Conservation (phyloP, 1,140 invertebrate genomes). For the Procambarus clarkii region DNA sequence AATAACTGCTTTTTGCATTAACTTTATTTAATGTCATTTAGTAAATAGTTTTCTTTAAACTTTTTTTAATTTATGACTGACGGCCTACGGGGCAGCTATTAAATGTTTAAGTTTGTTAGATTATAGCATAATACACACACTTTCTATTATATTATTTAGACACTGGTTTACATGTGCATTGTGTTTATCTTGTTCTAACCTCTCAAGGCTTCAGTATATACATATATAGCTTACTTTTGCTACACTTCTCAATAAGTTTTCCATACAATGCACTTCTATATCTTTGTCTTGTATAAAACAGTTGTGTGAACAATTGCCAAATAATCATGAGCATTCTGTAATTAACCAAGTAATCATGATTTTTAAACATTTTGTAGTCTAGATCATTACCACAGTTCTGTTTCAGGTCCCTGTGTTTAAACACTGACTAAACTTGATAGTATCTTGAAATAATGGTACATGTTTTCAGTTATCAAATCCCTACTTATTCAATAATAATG, state of each 20-base stretch:
- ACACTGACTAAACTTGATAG: background rate
- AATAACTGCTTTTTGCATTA: background rate
- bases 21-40: background rate
- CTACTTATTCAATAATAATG: background rate
- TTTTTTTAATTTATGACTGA: slow-evolving; percentile 41
- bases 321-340: slow-evolving; percentile 66
- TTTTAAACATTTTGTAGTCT: slow-evolving; percentile 20
- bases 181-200: background rate
- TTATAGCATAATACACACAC: slow-evolving; percentile 35
- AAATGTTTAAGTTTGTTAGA: slow-evolving; percentile 30
- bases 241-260: background rate
- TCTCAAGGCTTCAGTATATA: background rate
- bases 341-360: slow-evolving; percentile 31
- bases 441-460: background rate
- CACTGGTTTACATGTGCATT: slow-evolving; percentile 67
- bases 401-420: background rate
- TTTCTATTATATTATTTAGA: slow-evolving; percentile 40
- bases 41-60: slow-evolving; percentile 1
- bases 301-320: slow-evolving; percentile 61
- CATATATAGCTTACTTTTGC: slow-evolving; percentile 12
- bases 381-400: background rate
- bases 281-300: slow-evolving; percentile 55
- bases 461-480: background rate
- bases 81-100: slow-evolving; percentile 61
- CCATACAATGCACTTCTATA: slow-evolving; percentile 57